These are phyloP conservation scores for Myotis myotis DNA, from an alignment of 2,797 vertebrate genomes.

Conservation along the genomic window DNA sequence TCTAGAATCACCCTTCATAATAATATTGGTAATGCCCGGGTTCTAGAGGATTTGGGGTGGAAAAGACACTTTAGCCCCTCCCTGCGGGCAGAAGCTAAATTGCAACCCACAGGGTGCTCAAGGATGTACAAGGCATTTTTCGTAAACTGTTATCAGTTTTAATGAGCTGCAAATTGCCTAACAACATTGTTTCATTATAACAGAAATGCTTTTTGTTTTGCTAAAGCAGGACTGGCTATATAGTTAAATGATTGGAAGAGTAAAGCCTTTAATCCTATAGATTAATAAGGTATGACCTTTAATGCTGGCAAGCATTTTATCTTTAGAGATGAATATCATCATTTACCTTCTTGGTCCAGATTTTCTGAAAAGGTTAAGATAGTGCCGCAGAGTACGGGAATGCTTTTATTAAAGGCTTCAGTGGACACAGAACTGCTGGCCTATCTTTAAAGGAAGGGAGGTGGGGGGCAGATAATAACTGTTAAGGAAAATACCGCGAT, in stretches of 20 bases:
- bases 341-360: slow-evolving; percentile 68
- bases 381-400: slow-evolving; percentile 60
- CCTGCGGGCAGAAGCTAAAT: not conserved
- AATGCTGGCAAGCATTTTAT: slow-evolving; percentile 32
- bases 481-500: slow-evolving; percentile 57
- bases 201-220: not conserved
- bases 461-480: slow-evolving; percentile 35
- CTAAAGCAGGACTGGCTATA: not conserved
- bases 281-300: slow-evolving; percentile 78
- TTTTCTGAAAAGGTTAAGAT: slow-evolving; percentile 79
- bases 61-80: not conserved
- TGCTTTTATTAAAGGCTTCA: slow-evolving; percentile 69
- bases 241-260: not conserved
- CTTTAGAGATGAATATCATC: slow-evolving; percentile 67
- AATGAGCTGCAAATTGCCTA: slow-evolving; percentile 35
- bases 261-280: slow-evolving; percentile 71
- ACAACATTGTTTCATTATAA: not conserved
- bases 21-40: not conserved
- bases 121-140: not conserved
- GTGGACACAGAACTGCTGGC: slow-evolving; percentile 40
- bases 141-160: not conserved
- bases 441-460: slow-evolving; percentile 55
- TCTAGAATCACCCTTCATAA: not conserved
- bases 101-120: not conserved
- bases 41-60: not conserved